These are phyloP conservation scores for Gisinianus flammeolus DNA, from an alignment of 2,888 invertebrate genomes.

Conservation along the genomic window DNA sequence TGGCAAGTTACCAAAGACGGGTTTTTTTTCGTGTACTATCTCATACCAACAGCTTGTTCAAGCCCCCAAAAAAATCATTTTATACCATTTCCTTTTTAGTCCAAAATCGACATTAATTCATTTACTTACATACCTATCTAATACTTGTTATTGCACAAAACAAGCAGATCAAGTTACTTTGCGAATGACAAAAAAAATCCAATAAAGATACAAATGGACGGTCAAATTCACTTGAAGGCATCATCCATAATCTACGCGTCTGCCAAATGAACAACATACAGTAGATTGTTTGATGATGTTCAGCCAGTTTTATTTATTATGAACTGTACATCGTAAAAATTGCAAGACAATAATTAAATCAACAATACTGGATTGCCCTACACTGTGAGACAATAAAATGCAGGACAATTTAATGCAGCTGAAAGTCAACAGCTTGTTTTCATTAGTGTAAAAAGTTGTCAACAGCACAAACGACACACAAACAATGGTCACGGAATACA, in stretches of 20 bases:
- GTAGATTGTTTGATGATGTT: too few species aligned
- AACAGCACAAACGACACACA: conserved; percentile 18
- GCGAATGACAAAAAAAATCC: too few species aligned
- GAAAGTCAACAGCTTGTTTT: conserved; percentile 25
- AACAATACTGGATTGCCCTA: not conserved
- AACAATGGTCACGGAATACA: not conserved
- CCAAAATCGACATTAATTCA: not conserved
- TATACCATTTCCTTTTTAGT: not conserved
- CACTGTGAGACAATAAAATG: not conserved
- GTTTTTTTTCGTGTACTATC: not conserved
- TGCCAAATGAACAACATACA: too few species aligned
- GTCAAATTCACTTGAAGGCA: too few species aligned
- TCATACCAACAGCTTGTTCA: not conserved
- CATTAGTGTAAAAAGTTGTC: conserved; percentile 27
- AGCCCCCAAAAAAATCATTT: not conserved
- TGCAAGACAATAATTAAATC: conserved; percentile 31
- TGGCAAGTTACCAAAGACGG: not conserved
- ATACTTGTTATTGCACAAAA: not conserved
- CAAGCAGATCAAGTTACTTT: not conserved
- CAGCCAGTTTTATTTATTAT: not conserved
- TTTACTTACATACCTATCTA: not conserved
- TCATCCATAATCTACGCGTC: too few species aligned
- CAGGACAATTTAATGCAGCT: not conserved
- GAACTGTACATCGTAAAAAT: too few species aligned
- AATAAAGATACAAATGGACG: too few species aligned